Percentiles rank a stretch among this genome's conserved stretches.
Evolutionary conservation across 2,888 invertebrate genomes (phyloP).

Genomic region (Oxytorus armatus): DNA sequence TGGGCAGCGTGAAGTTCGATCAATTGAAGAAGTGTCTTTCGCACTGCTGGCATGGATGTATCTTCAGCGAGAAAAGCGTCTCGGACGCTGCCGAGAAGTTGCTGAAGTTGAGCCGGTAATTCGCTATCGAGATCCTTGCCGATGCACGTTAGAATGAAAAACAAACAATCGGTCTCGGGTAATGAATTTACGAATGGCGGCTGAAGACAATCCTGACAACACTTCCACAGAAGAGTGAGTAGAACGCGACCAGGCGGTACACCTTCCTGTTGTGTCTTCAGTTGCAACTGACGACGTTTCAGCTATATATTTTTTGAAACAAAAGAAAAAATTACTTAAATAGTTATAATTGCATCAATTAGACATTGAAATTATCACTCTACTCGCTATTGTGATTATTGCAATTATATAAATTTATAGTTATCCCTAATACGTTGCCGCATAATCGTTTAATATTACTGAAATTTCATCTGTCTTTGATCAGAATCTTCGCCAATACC

Average conservation of each 20-base stretch:
- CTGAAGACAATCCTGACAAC: constrained; percentile 94
- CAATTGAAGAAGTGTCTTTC: constrained; percentile 94
- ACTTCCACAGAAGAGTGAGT: constrained; percentile 93
- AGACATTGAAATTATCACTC: too few species aligned
- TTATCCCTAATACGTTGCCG: not conserved
- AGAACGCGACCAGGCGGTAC: constrained; percentile 90
- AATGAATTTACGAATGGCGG: constrained; percentile 91
- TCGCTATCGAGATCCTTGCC: constrained; percentile 94
- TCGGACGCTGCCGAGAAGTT: constrained; percentile 91
- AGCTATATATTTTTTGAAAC: constrained; percentile 84
- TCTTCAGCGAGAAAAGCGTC: constrained; percentile 93
- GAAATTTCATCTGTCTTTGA: not conserved
- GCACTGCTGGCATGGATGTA: constrained; percentile 90
- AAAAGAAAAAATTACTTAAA: not conserved
- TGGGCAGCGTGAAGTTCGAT: constrained; percentile 96
- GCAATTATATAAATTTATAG: too few species aligned
- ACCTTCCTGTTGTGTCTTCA: constrained; percentile 86
- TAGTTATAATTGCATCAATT: too few species aligned
- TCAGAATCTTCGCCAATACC: constrained; percentile 23
- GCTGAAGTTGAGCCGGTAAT: constrained; percentile 92
- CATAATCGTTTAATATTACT: not conserved
- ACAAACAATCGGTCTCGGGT: constrained; percentile 94
- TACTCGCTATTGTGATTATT: too few species aligned
- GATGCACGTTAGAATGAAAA: constrained; percentile 94
- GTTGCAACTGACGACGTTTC: constrained; percentile 88